Base-by-base conservation (phyloP, 2,888 invertebrate species). In the Rhabditophanes sp. region DNA sequence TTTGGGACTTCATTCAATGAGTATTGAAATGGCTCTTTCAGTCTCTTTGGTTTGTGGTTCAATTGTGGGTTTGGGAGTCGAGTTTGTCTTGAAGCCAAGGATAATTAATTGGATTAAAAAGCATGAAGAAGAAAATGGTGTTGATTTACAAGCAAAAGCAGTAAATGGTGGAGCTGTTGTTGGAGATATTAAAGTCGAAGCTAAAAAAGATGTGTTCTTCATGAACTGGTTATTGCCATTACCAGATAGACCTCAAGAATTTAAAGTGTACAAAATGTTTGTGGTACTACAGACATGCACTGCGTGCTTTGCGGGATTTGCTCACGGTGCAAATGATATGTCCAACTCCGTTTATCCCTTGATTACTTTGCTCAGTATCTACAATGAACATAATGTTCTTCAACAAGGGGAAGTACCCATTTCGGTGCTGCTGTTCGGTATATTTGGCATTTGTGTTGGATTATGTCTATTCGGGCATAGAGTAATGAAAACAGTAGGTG, bases 221-320 rank as follows among this genome's bases (percentile, higher is more conserved):
- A 33, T 47, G 16, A 25, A 31, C 8, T 46, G 46, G 46, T 27
- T 46, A n/a, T 26, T 46, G 20, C 46, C 46, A 4, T 20, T 18
- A 3, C 23, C 30, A 16, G 17, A 41, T 12, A 33, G 46, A 11
- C 22, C 14, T 4, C 50, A 46, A 38, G 51, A 46, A 29, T 16
- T 18, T 8, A 29, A 46, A 19, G 47, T 51, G 3, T n/a, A 46
- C 4, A 27, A 42, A 18, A 23, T 46, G 46, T 46, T 46, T 71
- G 81, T 87, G 25, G 85, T 85, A 67, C 73, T 93, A 25, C 93
- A 96, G 74, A 79, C 93, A 34, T 73, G 96, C 35, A 93, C 93
- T 0, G 93, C 93, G 4, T 79, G 84, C n/a, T 96, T 96, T 67
- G 93, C 90, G 2, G 83, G 88, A 33, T 96, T 96, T 67, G 93